Evolutionary conservation across 1,140 invertebrate genomes (phyloP), one percentile per base, ranked within the genome.

Genomic region (Dendrolimus punctatus): DNA sequence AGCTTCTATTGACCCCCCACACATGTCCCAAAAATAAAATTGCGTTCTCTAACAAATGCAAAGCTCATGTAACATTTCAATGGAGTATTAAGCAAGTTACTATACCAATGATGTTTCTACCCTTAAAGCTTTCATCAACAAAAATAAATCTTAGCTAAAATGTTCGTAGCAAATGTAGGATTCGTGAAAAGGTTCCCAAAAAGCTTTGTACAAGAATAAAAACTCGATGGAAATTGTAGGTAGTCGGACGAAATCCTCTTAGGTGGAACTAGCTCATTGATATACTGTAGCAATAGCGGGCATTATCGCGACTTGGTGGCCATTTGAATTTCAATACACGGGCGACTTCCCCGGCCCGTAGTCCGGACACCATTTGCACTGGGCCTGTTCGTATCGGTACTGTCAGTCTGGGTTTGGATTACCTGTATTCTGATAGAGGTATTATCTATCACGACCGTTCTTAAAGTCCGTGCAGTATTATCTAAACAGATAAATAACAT

Each of bases 311-410:
- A 45, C 37, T 43, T 45, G 49, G 43, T 51, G 47, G 46, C 44
- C 38, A 52, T 52, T 58, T 58, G 56, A 58, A 58, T 58, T 53
- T 58, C 56, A 58, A 58, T 57, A 48, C 46, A 47, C 23, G 23
- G 23, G 3, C 23, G 23, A 23, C 23, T 1, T 23, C 23, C 23
- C 23, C 23, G 23, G 23, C 48, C 7, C 41, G 41, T 42, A 42
- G 43, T 5, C 43, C 23, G 6, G n/a, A 6, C 6, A 9, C n/a
- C 43, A n/a, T 9, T 10, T 45, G 23, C n/a, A 9, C 41, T 42
- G 41, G 6, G n/a, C 23, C 23, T 45, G 43, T 45, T 45, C 23
- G n/a, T 10, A 9, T n/a, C 4, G 6, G 43, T 45, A 45, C 43
- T 45, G 5, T 9, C n/a, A n/a, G 6, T 10, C 5, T 23, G 23